These are phyloP conservation scores for Cephalopholis sonnerati DNA, from an alignment of 2,113 vertebrate genomes.

Conservation along the genomic window DNA sequence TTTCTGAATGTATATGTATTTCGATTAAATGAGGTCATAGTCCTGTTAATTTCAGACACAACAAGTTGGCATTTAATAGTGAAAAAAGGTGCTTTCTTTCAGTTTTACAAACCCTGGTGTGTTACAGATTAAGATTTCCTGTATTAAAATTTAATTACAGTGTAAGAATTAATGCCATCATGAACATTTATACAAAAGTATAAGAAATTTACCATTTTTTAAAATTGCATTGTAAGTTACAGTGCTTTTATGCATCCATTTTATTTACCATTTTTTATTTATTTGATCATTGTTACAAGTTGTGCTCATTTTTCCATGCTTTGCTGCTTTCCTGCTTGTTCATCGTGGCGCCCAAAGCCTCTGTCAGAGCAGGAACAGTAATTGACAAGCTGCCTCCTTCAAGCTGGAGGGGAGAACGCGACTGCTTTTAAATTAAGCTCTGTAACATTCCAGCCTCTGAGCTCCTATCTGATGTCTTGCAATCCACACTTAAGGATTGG, in stretches of 20 bases:
- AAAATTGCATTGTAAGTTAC: conserved; percentile 3
- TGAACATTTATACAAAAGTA: neutral
- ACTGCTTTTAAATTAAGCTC: conserved; percentile 73
- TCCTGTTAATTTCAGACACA: neutral
- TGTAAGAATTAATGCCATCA: neutral
- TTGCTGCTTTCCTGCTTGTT: conserved; percentile 58
- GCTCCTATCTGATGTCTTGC: conserved; percentile 70
- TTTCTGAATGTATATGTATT: neutral
- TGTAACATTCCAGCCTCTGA: conserved; percentile 67
- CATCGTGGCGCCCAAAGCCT: conserved; percentile 67
- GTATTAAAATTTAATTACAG: neutral
- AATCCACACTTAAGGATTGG: conserved; percentile 62
- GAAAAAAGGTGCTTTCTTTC: neutral
- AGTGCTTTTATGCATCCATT: conserved; percentile 24
- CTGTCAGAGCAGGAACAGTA: conserved; percentile 73
- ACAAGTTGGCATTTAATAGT: neutral
- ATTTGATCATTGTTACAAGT: conserved; percentile 53
- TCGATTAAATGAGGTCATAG: neutral
- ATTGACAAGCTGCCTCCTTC: conserved; percentile 78
- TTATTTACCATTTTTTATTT: conserved; percentile 40
- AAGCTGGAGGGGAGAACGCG: conserved; percentile 72
- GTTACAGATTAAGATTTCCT: neutral
- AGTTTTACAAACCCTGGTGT: neutral
- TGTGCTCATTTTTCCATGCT: conserved; percentile 48
- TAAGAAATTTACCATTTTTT: neutral